These are phyloP conservation scores for Amphipyra tragopoginis DNA, from an alignment of 2,888 invertebrate genomes.

Conservation along the genomic window DNA sequence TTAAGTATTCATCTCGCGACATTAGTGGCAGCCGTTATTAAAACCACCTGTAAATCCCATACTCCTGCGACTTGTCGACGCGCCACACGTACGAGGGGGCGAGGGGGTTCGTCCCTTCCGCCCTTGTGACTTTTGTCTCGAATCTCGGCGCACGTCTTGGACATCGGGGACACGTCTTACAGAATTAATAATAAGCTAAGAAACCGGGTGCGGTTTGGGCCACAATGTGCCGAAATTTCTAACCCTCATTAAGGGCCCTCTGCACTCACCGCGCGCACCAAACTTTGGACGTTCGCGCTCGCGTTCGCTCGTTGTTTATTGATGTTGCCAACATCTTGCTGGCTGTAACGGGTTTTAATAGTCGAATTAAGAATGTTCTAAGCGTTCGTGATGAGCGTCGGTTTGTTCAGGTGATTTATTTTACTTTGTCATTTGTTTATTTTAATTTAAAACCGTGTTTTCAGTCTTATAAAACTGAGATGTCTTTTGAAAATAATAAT, in stretches of 20 bases:
- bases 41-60: slow-evolving; percentile 89
- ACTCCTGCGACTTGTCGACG: slow-evolving; percentile 79
- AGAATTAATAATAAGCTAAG: slow-evolving; percentile 91
- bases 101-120: slow-evolving; percentile 78
- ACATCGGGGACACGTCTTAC: slow-evolving; percentile 90
- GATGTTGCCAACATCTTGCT: slow-evolving; percentile 85
- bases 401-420: slow-evolving; percentile 65
- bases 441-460: slow-evolving; percentile 12
- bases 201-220: slow-evolving; percentile 87
- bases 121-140: slow-evolving; percentile 89
- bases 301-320: slow-evolving; percentile 86
- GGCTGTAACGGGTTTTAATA: slow-evolving; percentile 85
- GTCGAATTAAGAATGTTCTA: slow-evolving; percentile 84
- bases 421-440: slow-evolving; percentile 61
- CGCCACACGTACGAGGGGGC: slow-evolving; percentile 79
- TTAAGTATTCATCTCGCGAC: slow-evolving; percentile 89
- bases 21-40: slow-evolving; percentile 88
- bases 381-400: slow-evolving; percentile 68
- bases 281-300: slow-evolving; percentile 85
- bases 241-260: slow-evolving; percentile 88
- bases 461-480: neutral
- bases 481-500: neutral
- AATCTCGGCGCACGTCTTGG: slow-evolving; percentile 90
- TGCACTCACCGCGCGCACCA: slow-evolving; percentile 86
- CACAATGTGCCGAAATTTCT: slow-evolving; percentile 89